phyloP scores from a whole-genome alignment of 2,888 invertebrate genomes.

The Hipparchia semele region DNA sequence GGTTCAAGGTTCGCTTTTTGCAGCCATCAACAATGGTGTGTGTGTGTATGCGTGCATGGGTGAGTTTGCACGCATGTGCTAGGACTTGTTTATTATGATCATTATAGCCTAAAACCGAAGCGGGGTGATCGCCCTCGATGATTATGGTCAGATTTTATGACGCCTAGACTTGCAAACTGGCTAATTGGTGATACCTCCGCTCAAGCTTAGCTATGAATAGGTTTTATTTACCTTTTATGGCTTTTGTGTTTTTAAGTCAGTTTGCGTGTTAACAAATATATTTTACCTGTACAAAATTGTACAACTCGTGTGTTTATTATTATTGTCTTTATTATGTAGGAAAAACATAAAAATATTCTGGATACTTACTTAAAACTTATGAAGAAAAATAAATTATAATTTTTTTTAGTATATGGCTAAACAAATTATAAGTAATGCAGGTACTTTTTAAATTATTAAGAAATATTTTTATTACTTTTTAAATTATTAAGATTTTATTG shows the following conservation, averaged over 20 bases:
- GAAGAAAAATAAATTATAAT: too few species aligned
- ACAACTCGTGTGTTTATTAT: too few species aligned
- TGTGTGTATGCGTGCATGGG: slow-evolving; percentile 38
- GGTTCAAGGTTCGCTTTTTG: slow-evolving; percentile 82
- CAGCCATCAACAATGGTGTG: slow-evolving; percentile 61
- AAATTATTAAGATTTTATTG: too few species aligned
- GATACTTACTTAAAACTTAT: too few species aligned
- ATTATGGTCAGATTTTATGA: slow-evolving; percentile 12
- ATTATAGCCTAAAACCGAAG: slow-evolving; percentile 34
- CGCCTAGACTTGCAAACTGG: slow-evolving; percentile 3
- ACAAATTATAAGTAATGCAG: too few species aligned
- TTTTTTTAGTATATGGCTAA: too few species aligned
- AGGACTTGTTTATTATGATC: slow-evolving; percentile 37
- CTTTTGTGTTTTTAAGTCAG: background rate
- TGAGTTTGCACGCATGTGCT: slow-evolving; percentile 31
- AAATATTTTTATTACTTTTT: too few species aligned
- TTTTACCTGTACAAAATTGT: too few species aligned
- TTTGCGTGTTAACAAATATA: background rate
- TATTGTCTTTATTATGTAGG: too few species aligned
- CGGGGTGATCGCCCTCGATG: slow-evolving; percentile 12
- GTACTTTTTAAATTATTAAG: too few species aligned
- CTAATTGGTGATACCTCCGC: background rate
- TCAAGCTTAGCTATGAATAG: background rate
- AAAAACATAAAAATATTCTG: too few species aligned
- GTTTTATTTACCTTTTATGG: background rate